Evolutionary conservation across 2,888 invertebrate species (phyloP), one percentile per base, ranked within the genome.

Genomic region (Dryobota labecula): DNA sequence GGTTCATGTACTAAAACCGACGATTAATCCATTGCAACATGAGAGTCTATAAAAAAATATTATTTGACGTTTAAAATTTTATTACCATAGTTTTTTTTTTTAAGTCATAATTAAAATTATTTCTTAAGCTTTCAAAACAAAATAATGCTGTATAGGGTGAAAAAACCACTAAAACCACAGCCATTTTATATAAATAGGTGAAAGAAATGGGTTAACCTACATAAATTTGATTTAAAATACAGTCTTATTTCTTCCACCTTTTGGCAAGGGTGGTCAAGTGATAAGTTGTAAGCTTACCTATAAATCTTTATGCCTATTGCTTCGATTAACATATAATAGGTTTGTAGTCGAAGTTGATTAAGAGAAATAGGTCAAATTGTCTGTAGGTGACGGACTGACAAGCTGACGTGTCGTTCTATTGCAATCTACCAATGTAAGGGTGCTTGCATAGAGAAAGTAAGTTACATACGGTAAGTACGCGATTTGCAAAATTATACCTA

Each of bases 361-460:
- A 56, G 70, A n/a, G 73, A 76, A 82, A 71, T 82, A 61, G 79
- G 73, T 78, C 68, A 62, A 64, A 47, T 27, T 47, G 41, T 77
- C 43, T 62, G 24, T 36, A 49, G 41, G 38, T 49, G 63, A 58
- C 27, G 6, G 30, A 63, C n/a, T 53, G 53, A 49, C 45, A 64
- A 68, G 54, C 30, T 38, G 49, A 43, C 53, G 11, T 20, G 49
- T 60, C 20, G 65, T 33, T 45, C 24, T 41, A n/a, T 54, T 36
- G 33, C 41, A 27, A 64, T 51, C 57, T 45, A 41, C 7, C 27
- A 43, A 54, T 49, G 1, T 54, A 60, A 36, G 6, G 38, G 24
- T 51, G 15, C 4, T 15, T 67, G 4, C 24, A 57, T 33, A 24
- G n/a, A n/a, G n/a, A n/a, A 2, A 20, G 20, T 0, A 43, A 41